Conservation (phyloP, 2,888 invertebrate species). For the Augochlorella aurata region DNA sequence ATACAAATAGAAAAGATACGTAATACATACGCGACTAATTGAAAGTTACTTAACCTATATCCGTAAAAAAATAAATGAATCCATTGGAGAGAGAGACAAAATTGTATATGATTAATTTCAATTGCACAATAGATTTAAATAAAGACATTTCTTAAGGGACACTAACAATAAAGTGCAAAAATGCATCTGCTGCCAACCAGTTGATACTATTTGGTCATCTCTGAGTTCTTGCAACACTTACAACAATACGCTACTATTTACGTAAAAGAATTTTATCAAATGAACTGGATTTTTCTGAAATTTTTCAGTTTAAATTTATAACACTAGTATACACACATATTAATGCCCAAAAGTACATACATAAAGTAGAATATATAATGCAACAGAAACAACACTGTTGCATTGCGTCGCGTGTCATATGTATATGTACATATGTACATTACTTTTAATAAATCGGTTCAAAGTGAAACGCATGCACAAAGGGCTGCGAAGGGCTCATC, state of each 20-base stretch:
- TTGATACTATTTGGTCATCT: conserved; percentile 33
- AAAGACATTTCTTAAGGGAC: neutral
- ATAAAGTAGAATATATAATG: neutral
- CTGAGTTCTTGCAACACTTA: conserved; percentile 5
- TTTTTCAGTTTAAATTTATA: conserved; percentile 2
- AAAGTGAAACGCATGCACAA: conserved; percentile 18
- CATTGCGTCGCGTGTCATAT: neutral
- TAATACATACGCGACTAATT: conserved; percentile 14
- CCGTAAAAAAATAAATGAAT: conserved; percentile 5
- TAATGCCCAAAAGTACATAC: conserved; percentile 11
- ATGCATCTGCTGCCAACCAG: conserved; percentile 46
- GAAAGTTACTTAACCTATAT: conserved; percentile 46
- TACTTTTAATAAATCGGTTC: conserved; percentile 17
- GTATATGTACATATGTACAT: neutral
- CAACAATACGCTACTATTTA: conserved; percentile 20
- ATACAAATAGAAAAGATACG: conserved; percentile 7
- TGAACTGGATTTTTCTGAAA: neutral
- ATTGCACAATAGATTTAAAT: conserved; percentile 13
- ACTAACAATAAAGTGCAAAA: conserved; percentile 50
- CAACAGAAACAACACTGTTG: conserved; percentile 3
- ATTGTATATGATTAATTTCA: neutral
- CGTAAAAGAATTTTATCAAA: conserved; percentile 18
- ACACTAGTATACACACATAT: conserved; percentile 10
- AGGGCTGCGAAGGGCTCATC: conserved; percentile 5
- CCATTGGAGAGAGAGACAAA: neutral